phyloP scores from a whole-genome alignment of 2,113 vertebrate genomes.

The Delphinapterus leucas region DNA sequence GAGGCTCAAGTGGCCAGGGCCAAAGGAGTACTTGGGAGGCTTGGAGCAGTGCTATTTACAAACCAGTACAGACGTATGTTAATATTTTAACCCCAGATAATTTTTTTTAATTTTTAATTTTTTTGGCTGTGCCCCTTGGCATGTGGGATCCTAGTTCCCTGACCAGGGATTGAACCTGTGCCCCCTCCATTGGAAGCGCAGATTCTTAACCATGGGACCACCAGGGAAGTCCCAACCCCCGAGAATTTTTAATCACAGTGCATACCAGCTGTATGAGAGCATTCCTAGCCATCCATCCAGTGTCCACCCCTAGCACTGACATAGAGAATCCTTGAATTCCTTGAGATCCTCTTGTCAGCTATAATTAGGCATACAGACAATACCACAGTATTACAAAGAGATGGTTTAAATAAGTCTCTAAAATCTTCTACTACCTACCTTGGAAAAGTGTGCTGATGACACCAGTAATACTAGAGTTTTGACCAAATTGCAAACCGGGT shows the following conservation, averaged over 20 bases:
- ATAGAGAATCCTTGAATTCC: constrained; percentile 33
- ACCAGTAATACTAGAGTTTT: neutral
- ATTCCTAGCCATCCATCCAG: neutral
- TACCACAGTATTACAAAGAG: constrained; percentile 4
- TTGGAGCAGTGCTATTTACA: neutral
- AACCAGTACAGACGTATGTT: neutral
- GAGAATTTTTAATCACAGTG: constrained; percentile 5
- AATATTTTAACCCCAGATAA: constrained; percentile 1
- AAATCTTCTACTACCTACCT: neutral
- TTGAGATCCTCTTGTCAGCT: neutral
- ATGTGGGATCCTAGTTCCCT: too few relatives aligned
- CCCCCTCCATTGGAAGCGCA: too few relatives aligned
- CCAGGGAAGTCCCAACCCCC: neutral
- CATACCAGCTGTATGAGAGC: neutral
- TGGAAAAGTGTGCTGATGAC: neutral
- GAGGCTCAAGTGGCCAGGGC: neutral
- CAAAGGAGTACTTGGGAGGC: neutral
- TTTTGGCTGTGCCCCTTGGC: too few relatives aligned
- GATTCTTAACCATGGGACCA: too few relatives aligned
- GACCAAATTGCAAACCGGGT: neutral
- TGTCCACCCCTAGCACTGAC: neutral
- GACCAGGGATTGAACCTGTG: too few relatives aligned
- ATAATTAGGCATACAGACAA: neutral
- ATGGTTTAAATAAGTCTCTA: constrained; percentile 31
- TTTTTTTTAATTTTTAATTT: neutral